Percentiles rank a stretch among this genome's conserved stretches.
These are phyloP conservation scores for Sebastes nivosus DNA, from an alignment of 2,797 vertebrate species.

Conservation along the genomic window DNA sequence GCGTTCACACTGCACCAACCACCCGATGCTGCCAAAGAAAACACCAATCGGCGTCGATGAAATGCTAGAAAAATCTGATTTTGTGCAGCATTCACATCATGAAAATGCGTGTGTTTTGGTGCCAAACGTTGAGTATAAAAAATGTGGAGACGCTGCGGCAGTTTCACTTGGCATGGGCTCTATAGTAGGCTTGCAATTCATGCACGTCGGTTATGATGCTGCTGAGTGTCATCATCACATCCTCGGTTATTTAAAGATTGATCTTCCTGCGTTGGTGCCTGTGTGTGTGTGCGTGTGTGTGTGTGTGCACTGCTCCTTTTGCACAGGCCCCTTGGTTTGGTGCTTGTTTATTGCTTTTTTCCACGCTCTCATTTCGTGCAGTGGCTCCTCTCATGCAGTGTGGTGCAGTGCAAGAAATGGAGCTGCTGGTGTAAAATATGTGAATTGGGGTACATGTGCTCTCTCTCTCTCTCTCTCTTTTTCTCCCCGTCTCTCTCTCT, in stretches of 20 bases:
- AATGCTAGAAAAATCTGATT: constrained; percentile 56
- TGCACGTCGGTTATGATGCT: constrained; percentile 80
- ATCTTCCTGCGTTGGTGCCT: constrained; percentile 66
- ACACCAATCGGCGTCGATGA: constrained; percentile 56
- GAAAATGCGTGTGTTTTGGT: constrained; percentile 62
- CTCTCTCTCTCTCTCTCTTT: background rate
- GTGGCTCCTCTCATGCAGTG: constrained; percentile 58
- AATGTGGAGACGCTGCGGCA: constrained; percentile 81
- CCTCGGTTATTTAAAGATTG: constrained; percentile 83
- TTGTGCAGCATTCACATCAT: constrained; percentile 56
- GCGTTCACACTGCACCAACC: constrained; percentile 70
- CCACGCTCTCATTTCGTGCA: constrained; percentile 61
- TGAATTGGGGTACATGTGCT: constrained; percentile 72
- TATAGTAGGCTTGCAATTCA: constrained; percentile 68
- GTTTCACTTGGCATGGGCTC: constrained; percentile 75
- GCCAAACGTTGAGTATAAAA: constrained; percentile 54
- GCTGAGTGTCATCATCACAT: constrained; percentile 81
- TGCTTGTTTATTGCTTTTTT: constrained; percentile 72
- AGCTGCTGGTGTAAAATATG: constrained; percentile 56
- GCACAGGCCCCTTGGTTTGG: constrained; percentile 53
- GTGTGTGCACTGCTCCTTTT: constrained; percentile 28
- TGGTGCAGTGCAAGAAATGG: constrained; percentile 71
- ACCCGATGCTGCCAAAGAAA: constrained; percentile 54
- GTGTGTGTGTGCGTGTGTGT: constrained; percentile 3
- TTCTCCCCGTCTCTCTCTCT: background rate